phyloP scores from a whole-genome alignment of 2,797 vertebrate species.

The Enteromius paludinosus region DNA sequence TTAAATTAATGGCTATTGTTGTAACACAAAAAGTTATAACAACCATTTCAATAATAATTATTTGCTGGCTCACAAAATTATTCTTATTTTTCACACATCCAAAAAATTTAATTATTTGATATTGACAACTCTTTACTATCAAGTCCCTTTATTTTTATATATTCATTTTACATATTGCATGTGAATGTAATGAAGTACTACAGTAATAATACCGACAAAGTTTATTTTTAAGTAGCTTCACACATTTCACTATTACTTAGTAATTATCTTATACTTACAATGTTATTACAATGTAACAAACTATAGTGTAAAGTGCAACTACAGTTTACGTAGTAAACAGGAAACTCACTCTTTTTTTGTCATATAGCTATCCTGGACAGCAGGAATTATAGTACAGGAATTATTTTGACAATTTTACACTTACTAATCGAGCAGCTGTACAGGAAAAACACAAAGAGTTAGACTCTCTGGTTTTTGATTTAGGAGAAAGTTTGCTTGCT shows the following conservation, averaged over 20 bases:
- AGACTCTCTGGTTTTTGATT: conserved; percentile 13
- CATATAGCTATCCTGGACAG: neutral
- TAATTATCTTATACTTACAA: neutral
- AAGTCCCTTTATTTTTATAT: neutral
- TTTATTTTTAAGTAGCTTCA: neutral
- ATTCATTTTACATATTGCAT: neutral
- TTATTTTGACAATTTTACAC: neutral
- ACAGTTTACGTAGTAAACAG: neutral
- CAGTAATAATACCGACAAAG: neutral
- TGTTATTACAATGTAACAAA: conserved; percentile 4
- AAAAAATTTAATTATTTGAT: neutral
- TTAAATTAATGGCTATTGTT: neutral
- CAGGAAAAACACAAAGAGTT: neutral
- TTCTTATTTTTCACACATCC: neutral
- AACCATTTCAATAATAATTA: conserved; percentile 2
- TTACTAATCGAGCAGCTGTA: neutral
- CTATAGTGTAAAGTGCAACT: neutral
- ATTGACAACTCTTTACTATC: neutral
- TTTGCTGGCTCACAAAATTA: neutral
- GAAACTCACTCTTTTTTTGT: neutral
- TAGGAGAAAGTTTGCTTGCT: neutral
- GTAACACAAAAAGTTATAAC: neutral
- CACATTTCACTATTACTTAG: neutral
- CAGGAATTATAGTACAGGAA: neutral
- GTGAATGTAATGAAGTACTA: neutral